phyloP scores from a whole-genome alignment of 2,888 invertebrate genomes.

The Lasioglossum figueresi region DNA sequence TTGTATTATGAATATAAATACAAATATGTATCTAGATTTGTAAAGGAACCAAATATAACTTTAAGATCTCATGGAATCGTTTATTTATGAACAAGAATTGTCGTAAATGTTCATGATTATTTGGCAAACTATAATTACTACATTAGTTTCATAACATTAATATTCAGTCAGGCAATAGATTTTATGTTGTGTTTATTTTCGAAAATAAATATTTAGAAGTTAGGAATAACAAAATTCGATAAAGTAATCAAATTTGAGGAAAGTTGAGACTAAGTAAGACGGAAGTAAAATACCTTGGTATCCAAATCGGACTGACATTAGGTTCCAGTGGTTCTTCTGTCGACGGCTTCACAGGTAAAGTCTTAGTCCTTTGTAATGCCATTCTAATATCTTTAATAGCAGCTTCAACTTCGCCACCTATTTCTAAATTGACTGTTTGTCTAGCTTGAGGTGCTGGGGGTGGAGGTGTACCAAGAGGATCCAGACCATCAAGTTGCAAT shows the following conservation, averaged over 20 bases:
- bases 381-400: conserved; percentile 94
- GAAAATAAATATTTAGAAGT: background rate
- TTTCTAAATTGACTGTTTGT: conserved; percentile 78
- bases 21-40: background rate
- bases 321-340: conserved; percentile 84
- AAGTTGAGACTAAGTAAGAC: conserved; percentile 4
- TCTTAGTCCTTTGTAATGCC: conserved; percentile 90
- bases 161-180: background rate
- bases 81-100: background rate
- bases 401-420: conserved; percentile 85
- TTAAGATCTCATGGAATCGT: background rate
- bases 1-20: background rate
- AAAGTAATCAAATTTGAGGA: background rate
- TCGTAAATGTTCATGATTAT: background rate
- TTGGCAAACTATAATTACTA: background rate
- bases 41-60: background rate
- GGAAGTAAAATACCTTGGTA: conserved; percentile 86
- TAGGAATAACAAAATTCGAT: background rate
- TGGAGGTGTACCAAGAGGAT: conserved; percentile 86
- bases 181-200: background rate
- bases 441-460: conserved; percentile 82
- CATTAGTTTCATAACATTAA: background rate
- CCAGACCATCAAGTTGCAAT: conserved; percentile 89
- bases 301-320: conserved; percentile 88
- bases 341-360: conserved; percentile 86